Base-by-base conservation (phyloP, 30 jellyfish, hydroid and myxozoan species). In the Phacellophora camtschatica region DNA sequence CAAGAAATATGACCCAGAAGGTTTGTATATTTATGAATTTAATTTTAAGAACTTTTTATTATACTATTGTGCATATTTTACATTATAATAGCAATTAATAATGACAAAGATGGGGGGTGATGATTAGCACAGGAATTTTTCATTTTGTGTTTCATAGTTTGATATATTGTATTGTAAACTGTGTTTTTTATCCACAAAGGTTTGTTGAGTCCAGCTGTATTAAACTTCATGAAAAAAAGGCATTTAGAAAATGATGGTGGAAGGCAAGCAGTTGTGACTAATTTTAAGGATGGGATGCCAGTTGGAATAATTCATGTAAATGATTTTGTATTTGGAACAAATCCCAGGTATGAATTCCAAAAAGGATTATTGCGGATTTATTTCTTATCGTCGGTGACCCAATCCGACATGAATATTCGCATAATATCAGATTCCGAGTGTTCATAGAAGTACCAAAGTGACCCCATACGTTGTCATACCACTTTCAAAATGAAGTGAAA, bases 331-430 rank as follows among this genome's bases (percentile, higher is more conserved):
- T 93, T 93, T 86, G 96, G 94, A 11, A 70, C 94, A 23, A 93
- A 93, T 37, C 96, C 99, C 56, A 93, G 99, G 99, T 93, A 45
- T n/a, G n/a, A n/a, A n/a, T n/a, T n/a, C n/a, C n/a, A n/a, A n/a
- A n/a, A n/a, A n/a, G n/a, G n/a, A n/a, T n/a, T n/a, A n/a, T n/a
- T n/a, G n/a, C n/a, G n/a, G n/a, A n/a, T n/a, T n/a, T n/a, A n/a
- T n/a, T n/a, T n/a, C n/a, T n/a, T n/a, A n/a, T n/a, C n/a, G n/a
- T n/a, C n/a, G n/a, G n/a, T n/a, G n/a, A n/a, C n/a, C n/a, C n/a
- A n/a, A n/a, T n/a, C n/a, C n/a, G n/a, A n/a, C n/a, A n/a, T n/a
- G n/a, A n/a, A n/a, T n/a, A n/a, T n/a, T n/a, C n/a, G n/a, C n/a
- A n/a, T n/a, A n/a, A n/a, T n/a, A n/a, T n/a, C n/a, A n/a, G n/a